Base-by-base conservation (phyloP, 2,113 vertebrate species). In the Dissostichus mawsoni region DNA sequence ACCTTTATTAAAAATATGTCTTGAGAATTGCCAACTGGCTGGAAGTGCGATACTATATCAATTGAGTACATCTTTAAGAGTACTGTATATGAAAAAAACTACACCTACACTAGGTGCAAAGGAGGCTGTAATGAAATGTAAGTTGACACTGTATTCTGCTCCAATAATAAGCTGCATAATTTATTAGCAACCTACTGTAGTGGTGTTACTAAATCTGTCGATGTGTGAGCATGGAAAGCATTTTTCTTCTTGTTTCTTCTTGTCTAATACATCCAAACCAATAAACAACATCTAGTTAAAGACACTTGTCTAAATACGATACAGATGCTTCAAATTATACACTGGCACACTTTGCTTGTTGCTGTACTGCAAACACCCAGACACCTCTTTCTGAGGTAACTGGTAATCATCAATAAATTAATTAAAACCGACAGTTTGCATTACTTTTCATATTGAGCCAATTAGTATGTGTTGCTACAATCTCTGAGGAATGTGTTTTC, bases 401-500 rank as follows among this genome's bases (percentile, higher is more conserved):
- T 58, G 33, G 45, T 51, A 11, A 87, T 90, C 85, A 84, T 73
- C 82, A 70, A n/a, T 33, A 53, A 64, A 82, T 67, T 78, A 53
- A 90, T 88, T 87, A 86, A 87, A 84, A 80, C 8, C 77, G 80
- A 76, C 69, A 71, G 51, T 56, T 66, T 71, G 62, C 41, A 61
- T 81, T 74, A 20, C 59, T 76, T 63, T 83, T 88, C 72, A 77
- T 55, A 71, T 36, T 62, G 2, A 69, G 69, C 68, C 66, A 84
- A 65, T 88, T 83, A 64, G 58, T 51, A 50, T 47, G 64, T 74
- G 81, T 58, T 64, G 50, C 69, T 55, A 11, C 47, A 56, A 13
- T 68, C 80, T 76, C 41, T 0, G 45, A 80, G 76, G 69, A 82
- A 69, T 47, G n/a, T 17, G 29, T 75, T 71, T 47, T 73, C 23